phyloP scores from a whole-genome alignment of 1,140 invertebrate species.

The Tribolium madens region DNA sequence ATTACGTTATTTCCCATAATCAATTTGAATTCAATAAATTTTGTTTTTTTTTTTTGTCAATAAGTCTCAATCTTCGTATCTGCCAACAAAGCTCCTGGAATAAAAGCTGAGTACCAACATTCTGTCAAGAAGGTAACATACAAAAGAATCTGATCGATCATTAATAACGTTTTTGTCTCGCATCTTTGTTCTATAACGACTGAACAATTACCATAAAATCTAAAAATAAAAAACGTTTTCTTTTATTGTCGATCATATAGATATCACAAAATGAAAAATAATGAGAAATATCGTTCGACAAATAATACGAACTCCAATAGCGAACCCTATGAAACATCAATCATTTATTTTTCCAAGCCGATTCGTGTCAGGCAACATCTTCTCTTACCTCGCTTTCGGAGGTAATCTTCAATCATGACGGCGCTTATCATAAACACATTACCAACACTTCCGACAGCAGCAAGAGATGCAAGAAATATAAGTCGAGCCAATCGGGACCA shows the following conservation, averaged over 20 bases:
- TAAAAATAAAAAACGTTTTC: slow-evolving; percentile 42
- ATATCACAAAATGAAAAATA: slow-evolving; percentile 24
- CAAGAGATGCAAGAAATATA: slow-evolving; percentile 74
- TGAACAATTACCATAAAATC: background rate
- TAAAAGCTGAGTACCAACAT: too few relatives aligned
- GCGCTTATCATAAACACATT: slow-evolving; percentile 84
- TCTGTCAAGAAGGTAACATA: too few relatives aligned
- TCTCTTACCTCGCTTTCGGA: slow-evolving; percentile 75
- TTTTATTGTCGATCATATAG: slow-evolving; percentile 24
- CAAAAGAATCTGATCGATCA: background rate
- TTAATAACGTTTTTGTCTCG: background rate
- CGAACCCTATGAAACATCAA: slow-evolving; percentile 21
- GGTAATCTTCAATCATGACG: slow-evolving; percentile 79
- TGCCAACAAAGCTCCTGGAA: too few relatives aligned
- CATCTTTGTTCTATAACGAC: slow-evolving; percentile 4
- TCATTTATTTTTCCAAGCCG: slow-evolving; percentile 25
- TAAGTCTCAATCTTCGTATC: too few relatives aligned
- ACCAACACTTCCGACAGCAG: slow-evolving; percentile 78
- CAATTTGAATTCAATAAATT: too few relatives aligned
- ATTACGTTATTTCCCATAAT: too few relatives aligned
- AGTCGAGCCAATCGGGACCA: slow-evolving; percentile 79
- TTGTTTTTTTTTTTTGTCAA: too few relatives aligned
- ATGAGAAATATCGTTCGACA: slow-evolving; percentile 5
- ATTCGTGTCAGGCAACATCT: slow-evolving; percentile 30
- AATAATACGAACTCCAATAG: background rate